Base-by-base conservation (phyloP, 2,888 invertebrate species). In the Oscheius onirici region DNA sequence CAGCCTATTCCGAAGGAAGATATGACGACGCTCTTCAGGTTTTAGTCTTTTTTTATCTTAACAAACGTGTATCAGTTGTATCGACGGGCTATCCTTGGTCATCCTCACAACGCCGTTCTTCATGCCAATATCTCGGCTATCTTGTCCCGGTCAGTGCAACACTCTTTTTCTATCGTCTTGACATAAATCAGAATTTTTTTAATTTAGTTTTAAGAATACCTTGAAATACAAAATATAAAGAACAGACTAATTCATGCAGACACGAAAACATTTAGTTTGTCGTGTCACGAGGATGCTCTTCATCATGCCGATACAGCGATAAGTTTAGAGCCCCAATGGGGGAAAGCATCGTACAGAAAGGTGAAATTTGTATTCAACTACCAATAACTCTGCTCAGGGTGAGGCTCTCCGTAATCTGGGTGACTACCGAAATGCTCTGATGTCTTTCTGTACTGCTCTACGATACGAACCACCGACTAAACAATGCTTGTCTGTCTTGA, bases 111-210 rank as follows among this genome's bases (percentile, higher is more conserved):
- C 54, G 79, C 75, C 58, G 74, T 79, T 10, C 73, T 79, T 8
- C 74, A 79, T 46, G 72, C 79, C 2, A 79, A 79, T 24, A 28
- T 79, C 1, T 77, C 79, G 17, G 76, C 77, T 17, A 79, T 79
- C 65, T 61, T 75, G 20, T 77, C 77, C 69, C 68, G 79, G 79
- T 77, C 75, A 77, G 71, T 71, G 51, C 17, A 20, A 49, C 22
- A 17, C 17, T 20, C 17, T 10, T 1, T 49, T 17, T 46, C 3
- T 1, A 46, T 46, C 17, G 46, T 13, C 5, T n/a, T 46, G 17
- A 46, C 17, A 0, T 3, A n/a, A 46, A 10, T 3, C 46, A n/a
- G n/a, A 46, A 3, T 10, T 3, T n/a, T n/a, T n/a, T n/a, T n/a
- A n/a, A n/a, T n/a, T n/a, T n/a, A n/a, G n/a, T n/a, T n/a, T n/a